These are phyloP conservation scores for Laspeyria flexula DNA, from an alignment of 2,888 invertebrate species.

Conservation along the genomic window DNA sequence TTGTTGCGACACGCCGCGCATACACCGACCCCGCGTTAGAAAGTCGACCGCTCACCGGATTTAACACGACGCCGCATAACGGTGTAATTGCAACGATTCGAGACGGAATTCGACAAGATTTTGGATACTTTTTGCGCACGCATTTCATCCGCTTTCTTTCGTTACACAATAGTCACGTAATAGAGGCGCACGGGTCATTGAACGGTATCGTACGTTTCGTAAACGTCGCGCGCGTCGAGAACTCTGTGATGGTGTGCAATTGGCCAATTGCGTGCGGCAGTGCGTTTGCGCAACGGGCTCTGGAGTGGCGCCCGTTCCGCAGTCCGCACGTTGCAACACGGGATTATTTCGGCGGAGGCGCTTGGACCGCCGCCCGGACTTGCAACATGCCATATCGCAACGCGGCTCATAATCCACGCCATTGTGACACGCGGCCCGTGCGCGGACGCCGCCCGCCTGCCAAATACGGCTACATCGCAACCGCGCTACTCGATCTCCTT, in stretches of 20 bases:
- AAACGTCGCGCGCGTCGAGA: conserved; percentile 55
- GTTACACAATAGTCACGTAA: conserved; percentile 80
- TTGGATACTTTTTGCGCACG: conserved; percentile 81
- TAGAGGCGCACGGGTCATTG: conserved; percentile 72
- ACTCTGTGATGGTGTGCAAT: conserved; percentile 63
- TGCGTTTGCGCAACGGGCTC: conserved; percentile 76
- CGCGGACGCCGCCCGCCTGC: conserved; percentile 69
- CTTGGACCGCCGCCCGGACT: conserved; percentile 83
- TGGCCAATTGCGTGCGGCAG: conserved; percentile 71
- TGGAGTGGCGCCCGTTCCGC: conserved; percentile 82
- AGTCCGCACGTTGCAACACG: conserved; percentile 82
- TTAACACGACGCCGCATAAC: conserved; percentile 81
- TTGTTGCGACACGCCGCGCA: conserved; percentile 83
- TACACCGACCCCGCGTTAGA: conserved; percentile 85
- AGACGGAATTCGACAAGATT: conserved; percentile 76
- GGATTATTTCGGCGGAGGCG: conserved; percentile 83
- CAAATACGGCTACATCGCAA: conserved; percentile 71
- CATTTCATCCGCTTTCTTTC: conserved; percentile 83
- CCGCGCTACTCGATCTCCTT: conserved; percentile 75
- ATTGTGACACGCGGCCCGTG: conserved; percentile 76
- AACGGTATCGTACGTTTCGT: conserved; percentile 70
- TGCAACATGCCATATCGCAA: conserved; percentile 85
- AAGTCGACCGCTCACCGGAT: conserved; percentile 85
- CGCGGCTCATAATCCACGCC: conserved; percentile 81
- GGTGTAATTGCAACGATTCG: conserved; percentile 83